Conservation (phyloP, 2,113 vertebrate species). For the Heterotilapia buettikoferi region DNA sequence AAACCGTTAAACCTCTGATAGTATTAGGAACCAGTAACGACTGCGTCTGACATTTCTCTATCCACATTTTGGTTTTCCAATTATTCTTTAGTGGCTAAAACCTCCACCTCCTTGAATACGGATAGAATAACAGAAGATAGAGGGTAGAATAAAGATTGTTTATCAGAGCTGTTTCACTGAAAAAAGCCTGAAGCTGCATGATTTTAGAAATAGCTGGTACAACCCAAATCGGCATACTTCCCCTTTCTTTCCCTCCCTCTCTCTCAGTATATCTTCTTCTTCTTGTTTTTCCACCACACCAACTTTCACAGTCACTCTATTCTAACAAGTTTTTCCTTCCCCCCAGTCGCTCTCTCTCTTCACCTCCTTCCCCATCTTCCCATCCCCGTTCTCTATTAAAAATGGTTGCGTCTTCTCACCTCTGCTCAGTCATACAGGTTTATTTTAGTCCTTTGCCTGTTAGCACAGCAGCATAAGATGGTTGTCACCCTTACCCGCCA, state of each 20-base stretch:
- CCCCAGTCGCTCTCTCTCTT: background rate
- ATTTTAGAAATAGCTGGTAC: background rate
- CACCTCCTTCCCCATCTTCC: background rate
- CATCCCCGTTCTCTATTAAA: background rate
- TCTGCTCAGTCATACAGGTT: conserved; percentile 29
- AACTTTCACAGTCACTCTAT: background rate
- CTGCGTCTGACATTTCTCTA: background rate
- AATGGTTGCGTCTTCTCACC: conserved; percentile 23
- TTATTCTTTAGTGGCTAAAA: background rate
- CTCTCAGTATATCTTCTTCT: background rate
- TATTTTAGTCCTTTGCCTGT: conserved; percentile 52
- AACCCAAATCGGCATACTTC: background rate
- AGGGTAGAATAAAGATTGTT: background rate
- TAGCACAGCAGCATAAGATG: background rate
- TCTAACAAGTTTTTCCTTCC: background rate
- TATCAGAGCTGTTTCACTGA: background rate
- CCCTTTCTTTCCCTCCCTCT: background rate
- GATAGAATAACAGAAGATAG: background rate
- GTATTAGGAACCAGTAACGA: background rate
- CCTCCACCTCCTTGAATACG: background rate
- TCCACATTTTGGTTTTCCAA: background rate
- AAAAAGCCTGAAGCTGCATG: background rate
- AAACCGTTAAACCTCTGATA: background rate
- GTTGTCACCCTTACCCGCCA: background rate
- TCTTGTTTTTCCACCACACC: background rate